Percentiles rank a stretch among this genome's conserved stretches.
Conservation (phyloP, 53 echinoderm and acorn worm genomes). For the Henricia sp. region DNA sequence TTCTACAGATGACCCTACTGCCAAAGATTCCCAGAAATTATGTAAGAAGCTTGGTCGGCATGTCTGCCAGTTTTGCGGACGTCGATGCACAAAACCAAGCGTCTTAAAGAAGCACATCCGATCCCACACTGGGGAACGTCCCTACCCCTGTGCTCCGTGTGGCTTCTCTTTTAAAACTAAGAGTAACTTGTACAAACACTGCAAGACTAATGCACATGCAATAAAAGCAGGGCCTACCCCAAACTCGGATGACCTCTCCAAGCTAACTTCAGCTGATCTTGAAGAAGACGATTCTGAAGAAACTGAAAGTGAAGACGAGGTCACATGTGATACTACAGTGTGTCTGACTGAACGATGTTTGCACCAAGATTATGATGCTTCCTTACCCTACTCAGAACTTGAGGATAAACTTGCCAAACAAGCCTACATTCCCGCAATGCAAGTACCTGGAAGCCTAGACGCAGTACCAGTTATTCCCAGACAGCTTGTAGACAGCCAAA, state of each 20-base stretch:
- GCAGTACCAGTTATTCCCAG: conserved; percentile 50
- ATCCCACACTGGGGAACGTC: conserved; percentile 96
- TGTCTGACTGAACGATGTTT: conserved; percentile 13
- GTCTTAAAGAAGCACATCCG: conserved; percentile 96
- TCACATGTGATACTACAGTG: conserved; percentile 60
- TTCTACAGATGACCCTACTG: conserved; percentile 47
- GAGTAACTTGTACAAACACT: conserved; percentile 97
- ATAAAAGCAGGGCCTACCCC: conserved; percentile 82
- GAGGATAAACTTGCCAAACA: conserved; percentile 20
- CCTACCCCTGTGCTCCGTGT: conserved; percentile 96
- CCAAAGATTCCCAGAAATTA: conserved; percentile 47
- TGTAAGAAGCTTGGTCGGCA: conserved; percentile 83
- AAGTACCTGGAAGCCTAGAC: conserved; percentile 50
- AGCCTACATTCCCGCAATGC: conserved; percentile 53
- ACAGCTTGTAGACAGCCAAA: conserved; percentile 57
- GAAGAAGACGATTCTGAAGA: conserved; percentile 97
- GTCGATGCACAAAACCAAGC: conserved; percentile 95
- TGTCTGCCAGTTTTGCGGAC: conserved; percentile 94
- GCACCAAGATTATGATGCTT: conserved; percentile 31
- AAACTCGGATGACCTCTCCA: conserved; percentile 67
- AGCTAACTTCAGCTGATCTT: conserved; percentile 60
- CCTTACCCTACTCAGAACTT: conserved; percentile 24
- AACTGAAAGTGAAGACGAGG: conserved; percentile 97
- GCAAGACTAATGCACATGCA: conserved; percentile 98
- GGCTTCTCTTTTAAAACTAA: conserved; percentile 99